Percentiles rank a stretch among this genome's conserved stretches.
These are phyloP conservation scores for Meiosimyza decipiens DNA, from an alignment of 2,888 invertebrate species.

Conservation along the genomic window DNA sequence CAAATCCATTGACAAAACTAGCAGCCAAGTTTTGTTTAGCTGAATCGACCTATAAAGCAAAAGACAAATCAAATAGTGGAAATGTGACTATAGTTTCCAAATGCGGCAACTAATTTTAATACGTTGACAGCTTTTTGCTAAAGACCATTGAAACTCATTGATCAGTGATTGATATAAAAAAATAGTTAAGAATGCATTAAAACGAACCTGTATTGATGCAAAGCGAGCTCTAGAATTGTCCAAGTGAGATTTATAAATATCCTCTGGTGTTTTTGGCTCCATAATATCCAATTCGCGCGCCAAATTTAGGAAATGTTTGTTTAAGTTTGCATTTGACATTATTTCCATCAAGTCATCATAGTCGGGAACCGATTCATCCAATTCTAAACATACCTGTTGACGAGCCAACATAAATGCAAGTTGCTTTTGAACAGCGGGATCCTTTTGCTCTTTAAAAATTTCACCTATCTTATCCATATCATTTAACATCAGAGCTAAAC, in stretches of 20 bases:
- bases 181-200: no score
- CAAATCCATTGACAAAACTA: slow-evolving; percentile 98
- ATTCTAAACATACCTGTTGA: slow-evolving; percentile 89
- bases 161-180: no score
- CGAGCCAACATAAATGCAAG: slow-evolving; percentile 96
- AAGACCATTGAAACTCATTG: no score
- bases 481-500: slow-evolving; percentile 92
- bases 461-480: slow-evolving; percentile 81
- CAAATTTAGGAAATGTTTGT: slow-evolving; percentile 90
- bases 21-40: slow-evolving; percentile 96
- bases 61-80: not conserved
- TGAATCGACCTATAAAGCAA: slow-evolving; percentile 77
- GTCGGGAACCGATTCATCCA: slow-evolving; percentile 73
- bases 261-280: slow-evolving; percentile 99
- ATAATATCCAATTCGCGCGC: slow-evolving; percentile 98
- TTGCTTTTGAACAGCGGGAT: slow-evolving; percentile 87
- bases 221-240: slow-evolving; percentile 86
- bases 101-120: not conserved
- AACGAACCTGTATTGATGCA: slow-evolving; percentile 72
- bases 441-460: slow-evolving; percentile 85
- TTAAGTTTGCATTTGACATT: slow-evolving; percentile 93
- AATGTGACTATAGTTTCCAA: no score
- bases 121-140: not conserved
- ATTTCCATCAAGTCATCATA: slow-evolving; percentile 87
- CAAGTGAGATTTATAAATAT: slow-evolving; percentile 97